Base-by-base conservation (phyloP, 2,113 vertebrate species). In the Misgurnus mizolepis region DNA sequence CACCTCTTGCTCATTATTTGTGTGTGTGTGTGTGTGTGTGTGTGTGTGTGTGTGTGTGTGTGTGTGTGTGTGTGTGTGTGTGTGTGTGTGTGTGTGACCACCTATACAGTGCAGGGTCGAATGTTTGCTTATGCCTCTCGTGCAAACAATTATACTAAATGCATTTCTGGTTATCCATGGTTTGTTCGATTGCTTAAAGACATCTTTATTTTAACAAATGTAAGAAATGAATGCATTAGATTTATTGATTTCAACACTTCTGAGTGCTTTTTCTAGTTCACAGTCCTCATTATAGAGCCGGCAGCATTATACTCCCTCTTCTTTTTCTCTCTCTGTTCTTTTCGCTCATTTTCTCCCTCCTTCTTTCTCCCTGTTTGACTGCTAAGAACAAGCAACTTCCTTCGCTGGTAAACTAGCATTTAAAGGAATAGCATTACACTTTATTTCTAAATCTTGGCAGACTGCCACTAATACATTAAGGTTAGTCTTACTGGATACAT, bases 381-480 rank as follows among this genome's bases (percentile, higher is more conserved):
- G 75, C 61, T 66, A 11, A 49, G 64, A 72, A 12, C 22, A 72
- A 66, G 58, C 72, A 77, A 76, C 79, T 62, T 84, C 45, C 79
- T 76, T n/a, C 6, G 58, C 65, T 60, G 80, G 67, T 76, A 67
- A 80, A 61, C 58, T 65, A 49, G 64, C 67, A 27, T 78, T 76
- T 80, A 80, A 80, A 69, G n/a, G 17, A 49, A 40, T 75, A 75
- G 45, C 43, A 77, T 80, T 79, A 64, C 76, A 81, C 80, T 82
- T 84, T 27, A 68, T 64, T 81, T 70, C 64, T 68, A 43, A 61
- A 72, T 82, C 80, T 71, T 82, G 83, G 83, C 80, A 67, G 67
- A 62, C 55, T 60, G 77, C 79, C 83, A 81, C 76, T 67, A 82
- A 82, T 71, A 64, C 78, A 85, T 85, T 81, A 82, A 79, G 53